A percentile compares a stretch with the other conserved stretches of the same genome.
Conservation (phyloP, 2,888 invertebrate species). For the Pimpla rufipes region DNA sequence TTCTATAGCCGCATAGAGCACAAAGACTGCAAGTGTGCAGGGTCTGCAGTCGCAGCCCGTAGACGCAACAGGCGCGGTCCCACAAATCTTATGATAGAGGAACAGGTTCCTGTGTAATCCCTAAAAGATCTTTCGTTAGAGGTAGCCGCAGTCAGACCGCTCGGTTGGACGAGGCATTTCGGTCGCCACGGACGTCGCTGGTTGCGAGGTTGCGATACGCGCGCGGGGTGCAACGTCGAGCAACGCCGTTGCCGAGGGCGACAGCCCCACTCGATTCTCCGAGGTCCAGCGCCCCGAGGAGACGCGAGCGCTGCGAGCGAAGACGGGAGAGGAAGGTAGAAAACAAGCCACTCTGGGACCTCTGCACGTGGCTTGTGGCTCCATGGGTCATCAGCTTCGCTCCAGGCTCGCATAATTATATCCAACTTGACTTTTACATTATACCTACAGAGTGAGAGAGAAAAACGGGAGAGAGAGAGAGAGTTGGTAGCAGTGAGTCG, state of each 20-base stretch:
- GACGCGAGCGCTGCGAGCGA: no score
- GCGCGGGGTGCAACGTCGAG: no score
- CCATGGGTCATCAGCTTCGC: conserved; percentile 1
- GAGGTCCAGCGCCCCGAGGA: no score
- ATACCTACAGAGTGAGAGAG: not conserved
- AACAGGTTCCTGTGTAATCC: conserved; percentile 12
- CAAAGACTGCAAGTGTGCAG: not conserved
- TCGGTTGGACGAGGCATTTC: not conserved
- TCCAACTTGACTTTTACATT: conserved; percentile 12
- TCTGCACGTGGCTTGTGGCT: not conserved
- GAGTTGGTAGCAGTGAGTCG: not conserved
- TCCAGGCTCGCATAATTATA: conserved; percentile 1
- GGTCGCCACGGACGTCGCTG: not conserved
- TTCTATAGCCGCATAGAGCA: not conserved
- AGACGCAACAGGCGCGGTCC: not conserved
- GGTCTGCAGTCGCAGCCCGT: not conserved
- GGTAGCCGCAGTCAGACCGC: not conserved
- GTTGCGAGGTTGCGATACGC: no score
- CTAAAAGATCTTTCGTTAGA: not conserved
- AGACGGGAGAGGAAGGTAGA: no score
- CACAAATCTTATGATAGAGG: not conserved
- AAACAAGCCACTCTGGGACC: no score
- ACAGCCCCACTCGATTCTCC: no score
- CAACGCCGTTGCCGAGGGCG: no score
- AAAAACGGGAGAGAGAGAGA: not conserved